Evolutionary conservation across 2,888 invertebrate species (phyloP).

Genomic region (Drosophila heteroneura): DNA sequence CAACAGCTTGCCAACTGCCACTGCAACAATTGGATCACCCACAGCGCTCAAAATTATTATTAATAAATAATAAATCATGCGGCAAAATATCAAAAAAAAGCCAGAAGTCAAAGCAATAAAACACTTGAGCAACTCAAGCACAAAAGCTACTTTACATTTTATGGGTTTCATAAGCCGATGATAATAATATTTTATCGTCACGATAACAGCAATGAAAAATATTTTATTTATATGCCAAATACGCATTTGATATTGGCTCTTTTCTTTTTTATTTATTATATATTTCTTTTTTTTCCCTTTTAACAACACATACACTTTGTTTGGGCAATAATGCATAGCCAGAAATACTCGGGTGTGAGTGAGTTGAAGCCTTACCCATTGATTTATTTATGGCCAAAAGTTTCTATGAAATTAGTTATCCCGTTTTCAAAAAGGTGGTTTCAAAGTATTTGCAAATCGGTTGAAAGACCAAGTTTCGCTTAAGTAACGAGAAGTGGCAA

Average conservation of each 20-base stretch:
- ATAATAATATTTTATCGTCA: slow-evolving; percentile 56
- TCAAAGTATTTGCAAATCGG: slow-evolving; percentile 33
- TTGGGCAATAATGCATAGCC: slow-evolving; percentile 42
- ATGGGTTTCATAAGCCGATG: slow-evolving; percentile 49
- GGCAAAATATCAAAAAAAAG: slow-evolving; percentile 23
- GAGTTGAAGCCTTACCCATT: slow-evolving; percentile 29
- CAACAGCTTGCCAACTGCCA: slow-evolving; percentile 38
- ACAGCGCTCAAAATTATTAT: slow-evolving; percentile 43
- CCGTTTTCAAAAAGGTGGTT: slow-evolving; percentile 21
- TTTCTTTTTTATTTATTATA: neutral
- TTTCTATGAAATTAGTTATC: slow-evolving; percentile 19
- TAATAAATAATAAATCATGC: slow-evolving; percentile 77
- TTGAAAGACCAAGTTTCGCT: slow-evolving; percentile 8
- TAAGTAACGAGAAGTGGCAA: slow-evolving; percentile 40
- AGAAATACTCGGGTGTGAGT: slow-evolving; percentile 10
- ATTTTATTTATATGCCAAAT: slow-evolving; percentile 49
- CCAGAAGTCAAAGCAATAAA: slow-evolving; percentile 20
- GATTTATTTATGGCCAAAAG: slow-evolving; percentile 48
- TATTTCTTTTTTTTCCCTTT: slow-evolving; percentile 31
- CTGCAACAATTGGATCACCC: slow-evolving; percentile 49
- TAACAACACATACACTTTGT: slow-evolving; percentile 51
- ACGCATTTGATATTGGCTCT: slow-evolving; percentile 7
- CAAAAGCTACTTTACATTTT: slow-evolving; percentile 53
- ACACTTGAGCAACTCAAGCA: slow-evolving; percentile 31
- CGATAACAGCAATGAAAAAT: slow-evolving; percentile 31